Conservation (phyloP, 2,888 invertebrate species). For the Dichetophora obliterata region DNA sequence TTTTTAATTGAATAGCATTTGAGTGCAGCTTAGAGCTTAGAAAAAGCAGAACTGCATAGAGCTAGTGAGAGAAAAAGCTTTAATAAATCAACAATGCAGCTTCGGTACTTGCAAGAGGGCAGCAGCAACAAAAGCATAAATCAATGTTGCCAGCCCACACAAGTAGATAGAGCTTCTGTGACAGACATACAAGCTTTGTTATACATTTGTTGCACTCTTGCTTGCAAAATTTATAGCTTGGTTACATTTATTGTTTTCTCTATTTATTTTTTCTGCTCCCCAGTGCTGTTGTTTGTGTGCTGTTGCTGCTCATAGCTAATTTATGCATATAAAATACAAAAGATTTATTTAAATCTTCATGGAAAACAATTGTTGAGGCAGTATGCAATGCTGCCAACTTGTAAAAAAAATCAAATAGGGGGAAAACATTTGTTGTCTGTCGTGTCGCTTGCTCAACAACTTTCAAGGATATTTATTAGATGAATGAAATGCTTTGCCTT, state of each 20-base stretch:
- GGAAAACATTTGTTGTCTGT: neutral
- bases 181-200: too few relatives aligned
- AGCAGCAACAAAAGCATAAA: too few relatives aligned
- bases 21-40: neutral
- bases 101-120: too few relatives aligned
- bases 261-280: neutral
- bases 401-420: neutral
- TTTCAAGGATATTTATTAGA: neutral
- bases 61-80: neutral
- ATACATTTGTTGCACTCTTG: too few relatives aligned
- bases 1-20: slow-evolving; percentile 12
- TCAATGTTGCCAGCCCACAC: too few relatives aligned
- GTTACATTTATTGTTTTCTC: neutral
- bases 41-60: neutral
- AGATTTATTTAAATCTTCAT: slow-evolving; percentile 23
- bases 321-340: slow-evolving; percentile 8
- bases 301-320: neutral
- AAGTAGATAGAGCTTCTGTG: too few relatives aligned
- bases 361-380: slow-evolving; percentile 12
- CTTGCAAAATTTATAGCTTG: too few relatives aligned
- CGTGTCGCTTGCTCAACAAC: neutral
- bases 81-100: too few relatives aligned
- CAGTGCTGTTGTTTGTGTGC: neutral
- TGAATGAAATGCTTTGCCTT: neutral
- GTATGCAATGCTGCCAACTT: neutral